A percentile compares a stretch with the other conserved stretches of the same genome.
Conservation (phyloP, 1,140 invertebrate species). For the Halesus radiatus region DNA sequence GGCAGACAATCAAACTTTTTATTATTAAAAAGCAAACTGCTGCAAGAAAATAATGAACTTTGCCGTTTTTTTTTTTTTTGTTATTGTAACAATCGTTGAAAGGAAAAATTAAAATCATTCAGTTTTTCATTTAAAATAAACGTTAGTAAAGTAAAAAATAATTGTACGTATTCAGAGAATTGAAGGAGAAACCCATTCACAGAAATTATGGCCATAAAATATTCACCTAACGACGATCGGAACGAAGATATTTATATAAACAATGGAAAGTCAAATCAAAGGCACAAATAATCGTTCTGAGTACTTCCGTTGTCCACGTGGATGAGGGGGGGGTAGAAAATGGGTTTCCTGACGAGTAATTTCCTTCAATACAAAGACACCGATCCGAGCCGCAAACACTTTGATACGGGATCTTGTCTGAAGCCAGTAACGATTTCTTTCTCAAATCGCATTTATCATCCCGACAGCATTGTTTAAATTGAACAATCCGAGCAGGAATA, state of each 20-base stretch:
- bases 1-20: too few relatives aligned
- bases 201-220: neutral
- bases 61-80: too few relatives aligned
- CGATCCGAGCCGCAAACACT: constrained; percentile 10
- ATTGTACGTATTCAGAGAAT: too few relatives aligned
- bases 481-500: constrained; percentile 21
- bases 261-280: constrained; percentile 21
- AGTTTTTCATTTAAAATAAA: too few relatives aligned
- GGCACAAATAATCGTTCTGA: constrained; percentile 9
- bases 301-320: constrained; percentile 20
- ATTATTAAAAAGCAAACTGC: too few relatives aligned
- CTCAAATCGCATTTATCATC: constrained; percentile 32
- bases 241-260: constrained; percentile 20
- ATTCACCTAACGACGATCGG: neutral
- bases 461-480: constrained; percentile 37
- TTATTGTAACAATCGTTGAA: too few relatives aligned
- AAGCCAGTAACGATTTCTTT: constrained; percentile 9
- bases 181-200: too few relatives aligned
- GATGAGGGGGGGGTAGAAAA: neutral
- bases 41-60: too few relatives aligned
- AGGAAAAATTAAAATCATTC: too few relatives aligned
- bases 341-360: constrained; percentile 34
- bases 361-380: constrained; percentile 25
- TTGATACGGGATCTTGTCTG: constrained; percentile 21
- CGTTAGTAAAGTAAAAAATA: too few relatives aligned